These are phyloP conservation scores for Drosophila trichaetosa DNA, from an alignment of 2,888 invertebrate species.

Conservation along the genomic window DNA sequence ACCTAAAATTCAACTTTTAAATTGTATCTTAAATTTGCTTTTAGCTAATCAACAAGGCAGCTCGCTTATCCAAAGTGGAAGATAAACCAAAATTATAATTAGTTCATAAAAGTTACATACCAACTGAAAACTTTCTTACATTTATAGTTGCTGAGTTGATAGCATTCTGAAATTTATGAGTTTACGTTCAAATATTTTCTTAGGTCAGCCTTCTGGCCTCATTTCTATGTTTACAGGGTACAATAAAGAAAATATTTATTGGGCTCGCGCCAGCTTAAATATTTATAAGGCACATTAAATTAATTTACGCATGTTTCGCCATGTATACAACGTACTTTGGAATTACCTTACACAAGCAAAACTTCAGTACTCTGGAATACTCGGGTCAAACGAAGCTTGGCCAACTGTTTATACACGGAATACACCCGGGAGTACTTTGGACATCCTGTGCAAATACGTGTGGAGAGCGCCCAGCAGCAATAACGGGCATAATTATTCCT, in stretches of 20 bases:
- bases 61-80: no score
- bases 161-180: not conserved
- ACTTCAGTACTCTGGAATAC: not conserved
- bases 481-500: conserved; percentile 44
- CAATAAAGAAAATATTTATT: conserved; percentile 61
- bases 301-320: conserved; percentile 79
- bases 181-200: not conserved
- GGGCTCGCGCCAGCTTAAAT: conserved; percentile 71
- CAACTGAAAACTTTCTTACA: not conserved
- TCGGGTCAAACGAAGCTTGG: conserved; percentile 20
- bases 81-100: not conserved
- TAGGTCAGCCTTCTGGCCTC: not conserved
- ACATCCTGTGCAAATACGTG: conserved; percentile 32
- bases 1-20: no score
- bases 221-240: conserved; percentile 37
- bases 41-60: not conserved
- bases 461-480: conserved; percentile 15
- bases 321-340: conserved; percentile 44
- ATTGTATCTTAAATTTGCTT: not conserved
- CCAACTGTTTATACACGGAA: conserved; percentile 20
- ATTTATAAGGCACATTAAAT: conserved; percentile 80
- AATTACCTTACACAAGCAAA: not conserved
- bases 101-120: not conserved
- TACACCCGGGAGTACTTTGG: conserved; percentile 34
- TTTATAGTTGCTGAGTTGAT: not conserved